phyloP scores from a whole-genome alignment of 2,797 vertebrate genomes.

The Vireo griseus region DNA sequence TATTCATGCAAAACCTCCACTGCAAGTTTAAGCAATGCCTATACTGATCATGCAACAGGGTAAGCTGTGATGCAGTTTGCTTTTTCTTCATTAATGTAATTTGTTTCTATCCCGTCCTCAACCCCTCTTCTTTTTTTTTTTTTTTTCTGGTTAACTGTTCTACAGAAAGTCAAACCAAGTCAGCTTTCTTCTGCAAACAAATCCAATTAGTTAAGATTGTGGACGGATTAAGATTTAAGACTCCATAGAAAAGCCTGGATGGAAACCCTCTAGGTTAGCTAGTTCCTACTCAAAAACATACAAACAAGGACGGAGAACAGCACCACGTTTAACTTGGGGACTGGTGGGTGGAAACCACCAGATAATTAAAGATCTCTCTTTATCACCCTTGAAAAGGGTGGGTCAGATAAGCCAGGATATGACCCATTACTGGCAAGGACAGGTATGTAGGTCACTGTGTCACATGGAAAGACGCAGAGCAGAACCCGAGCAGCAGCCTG shows the following conservation, averaged over 20 bases:
- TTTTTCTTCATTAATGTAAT: not conserved
- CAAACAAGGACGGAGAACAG: not conserved
- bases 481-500: not conserved
- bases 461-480: not conserved
- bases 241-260: not conserved
- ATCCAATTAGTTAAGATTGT: conserved; percentile 33
- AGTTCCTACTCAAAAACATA: not conserved
- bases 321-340: not conserved
- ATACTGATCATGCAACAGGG: not conserved
- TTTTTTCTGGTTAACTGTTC: not conserved
- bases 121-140: accelerated
- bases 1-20: not conserved
- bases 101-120: not conserved
- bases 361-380: not conserved
- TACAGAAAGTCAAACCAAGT: conserved; percentile 10
- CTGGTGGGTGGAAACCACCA: not conserved
- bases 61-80: not conserved
- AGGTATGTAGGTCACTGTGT: conserved; percentile 28
- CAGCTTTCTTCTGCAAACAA: conserved; percentile 12
- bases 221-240: not conserved
- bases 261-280: not conserved
- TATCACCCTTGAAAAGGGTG: not conserved
- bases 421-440: not conserved
- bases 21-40: not conserved
- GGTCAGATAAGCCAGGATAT: not conserved